Base-by-base conservation (phyloP, 2,113 vertebrate genomes). In the Thamnaconus septentrionalis region DNA sequence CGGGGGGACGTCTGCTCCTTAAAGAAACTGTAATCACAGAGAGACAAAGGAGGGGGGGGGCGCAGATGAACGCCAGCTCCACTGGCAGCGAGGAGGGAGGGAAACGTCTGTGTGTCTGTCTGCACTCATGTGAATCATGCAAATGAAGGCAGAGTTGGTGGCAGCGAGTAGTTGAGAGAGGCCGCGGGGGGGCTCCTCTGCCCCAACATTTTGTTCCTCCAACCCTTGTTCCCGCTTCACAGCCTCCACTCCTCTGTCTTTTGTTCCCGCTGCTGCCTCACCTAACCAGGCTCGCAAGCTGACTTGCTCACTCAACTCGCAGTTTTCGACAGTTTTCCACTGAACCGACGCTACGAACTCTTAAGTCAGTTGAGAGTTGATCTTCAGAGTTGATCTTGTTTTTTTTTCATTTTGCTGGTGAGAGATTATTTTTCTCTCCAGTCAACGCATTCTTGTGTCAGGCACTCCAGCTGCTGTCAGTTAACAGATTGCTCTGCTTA, bases 11-110 rank as follows among this genome's bases (percentile, higher is more conserved):
- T 70, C 64, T 67, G 66, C 60, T 70, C 68, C 75, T 76, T 83
- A 72, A 84, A 81, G 82, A 75, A 85, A 86, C 69, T 83, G 72
- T 69, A 75, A 85, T 88, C 75, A 75, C 78, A 46, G 71, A 50
- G 57, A 83, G 70, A 71, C 4, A 39, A 18, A 54, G 49, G n/a
- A n/a, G 40, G 49, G 73, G 57, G 50, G 49, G 41, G 44, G 59
- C 68, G 53, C 52, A 51, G 31, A 59, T 8, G 1, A 50, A 65
- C 3, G 7, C 51, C 0, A 50, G 53, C 76, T 62, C 61, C 56
- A 56, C 66, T n/a, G 41, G 46, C 68, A 11, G 64, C 51, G 55
- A 79, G 56, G 18, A 31, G 18, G 58, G 62, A 61, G 50, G 66
- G 59, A 66, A 68, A 64, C 8, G 51, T 40, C 8, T 52, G 45